Percentiles rank a stretch among this genome's conserved stretches.
Evolutionary conservation across 53 echinoderm and acorn worm species (phyloP).

Genomic region (Luidia sarsii): DNA sequence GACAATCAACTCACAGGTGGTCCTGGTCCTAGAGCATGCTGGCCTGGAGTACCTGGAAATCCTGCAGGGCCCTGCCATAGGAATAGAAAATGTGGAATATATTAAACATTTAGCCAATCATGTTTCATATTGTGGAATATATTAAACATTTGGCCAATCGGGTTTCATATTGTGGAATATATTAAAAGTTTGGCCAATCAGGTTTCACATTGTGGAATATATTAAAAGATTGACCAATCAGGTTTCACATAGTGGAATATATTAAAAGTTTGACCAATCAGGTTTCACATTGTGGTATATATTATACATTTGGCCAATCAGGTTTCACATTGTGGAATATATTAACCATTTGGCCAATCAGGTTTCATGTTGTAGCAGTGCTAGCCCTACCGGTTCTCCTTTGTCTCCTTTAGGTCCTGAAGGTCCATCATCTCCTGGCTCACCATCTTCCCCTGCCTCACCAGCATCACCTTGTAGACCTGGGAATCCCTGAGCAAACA

Average conservation of each 20-base stretch:
- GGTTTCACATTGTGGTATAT: too few species aligned
- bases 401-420: conserved; percentile 61
- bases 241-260: too few species aligned
- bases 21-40: neutral
- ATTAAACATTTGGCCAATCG: neutral
- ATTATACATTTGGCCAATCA: neutral
- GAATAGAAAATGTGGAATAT: neutral
- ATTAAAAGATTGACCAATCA: too few species aligned
- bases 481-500: conserved; percentile 1
- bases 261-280: neutral
- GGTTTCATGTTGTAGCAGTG: too few species aligned
- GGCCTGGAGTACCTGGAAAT: neutral
- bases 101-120: neutral
- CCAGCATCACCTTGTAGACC: conserved; percentile 37
- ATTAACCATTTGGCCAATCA: neutral
- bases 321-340: too few species aligned
- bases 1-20: neutral
- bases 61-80: conserved; percentile 1
- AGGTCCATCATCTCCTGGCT: conserved; percentile 56
- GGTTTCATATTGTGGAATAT: neutral
- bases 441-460: conserved; percentile 21
- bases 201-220: too few species aligned
- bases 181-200: too few species aligned
- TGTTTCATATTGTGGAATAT: neutral
- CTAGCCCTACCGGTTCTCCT: conserved; percentile 50